These are phyloP conservation scores for Ahaetulla prasina DNA, from an alignment of 2,113 vertebrate species.

Conservation along the genomic window DNA sequence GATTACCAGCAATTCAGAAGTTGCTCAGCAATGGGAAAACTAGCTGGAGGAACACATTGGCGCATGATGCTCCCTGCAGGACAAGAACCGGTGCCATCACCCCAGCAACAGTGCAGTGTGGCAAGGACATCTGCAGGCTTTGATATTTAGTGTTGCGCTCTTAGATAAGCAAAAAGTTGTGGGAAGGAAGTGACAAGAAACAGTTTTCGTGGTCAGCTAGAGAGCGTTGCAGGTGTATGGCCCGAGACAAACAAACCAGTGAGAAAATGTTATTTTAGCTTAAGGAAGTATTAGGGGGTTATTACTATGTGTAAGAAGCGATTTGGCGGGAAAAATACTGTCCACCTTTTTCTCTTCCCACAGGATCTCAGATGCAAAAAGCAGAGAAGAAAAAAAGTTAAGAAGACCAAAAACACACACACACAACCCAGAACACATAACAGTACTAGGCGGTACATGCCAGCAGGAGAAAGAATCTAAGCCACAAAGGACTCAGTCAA, in stretches of 20 bases:
- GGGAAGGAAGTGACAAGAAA: constrained; percentile 30
- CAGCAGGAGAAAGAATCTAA: constrained; percentile 19
- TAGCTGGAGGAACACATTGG: background rate
- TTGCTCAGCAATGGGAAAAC: constrained; percentile 6
- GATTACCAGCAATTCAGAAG: constrained; percentile 4
- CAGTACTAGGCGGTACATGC: background rate
- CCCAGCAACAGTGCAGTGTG: background rate
- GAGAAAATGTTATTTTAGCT: constrained; percentile 58
- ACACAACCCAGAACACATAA: background rate
- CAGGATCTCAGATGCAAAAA: constrained; percentile 50
- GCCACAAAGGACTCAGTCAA: constrained; percentile 29
- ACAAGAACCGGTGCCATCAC: constrained; percentile 15
- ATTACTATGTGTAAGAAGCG: constrained; percentile 50
- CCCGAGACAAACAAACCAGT: constrained; percentile 41
- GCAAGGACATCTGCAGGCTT: background rate
- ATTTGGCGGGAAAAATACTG: constrained; percentile 47
- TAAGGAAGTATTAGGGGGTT: constrained; percentile 55
- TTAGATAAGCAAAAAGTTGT: background rate
- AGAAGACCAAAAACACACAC: background rate
- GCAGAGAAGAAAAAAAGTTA: constrained; percentile 41
- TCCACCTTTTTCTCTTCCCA: constrained; percentile 53
- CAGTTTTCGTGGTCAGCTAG: constrained; percentile 14
- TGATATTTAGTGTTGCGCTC: constrained; percentile 25
- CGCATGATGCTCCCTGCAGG: background rate
- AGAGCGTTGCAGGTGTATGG: constrained; percentile 31